Evolutionary conservation across 2,888 invertebrate species (phyloP).

Genomic region (Agonopterix arenella): DNA sequence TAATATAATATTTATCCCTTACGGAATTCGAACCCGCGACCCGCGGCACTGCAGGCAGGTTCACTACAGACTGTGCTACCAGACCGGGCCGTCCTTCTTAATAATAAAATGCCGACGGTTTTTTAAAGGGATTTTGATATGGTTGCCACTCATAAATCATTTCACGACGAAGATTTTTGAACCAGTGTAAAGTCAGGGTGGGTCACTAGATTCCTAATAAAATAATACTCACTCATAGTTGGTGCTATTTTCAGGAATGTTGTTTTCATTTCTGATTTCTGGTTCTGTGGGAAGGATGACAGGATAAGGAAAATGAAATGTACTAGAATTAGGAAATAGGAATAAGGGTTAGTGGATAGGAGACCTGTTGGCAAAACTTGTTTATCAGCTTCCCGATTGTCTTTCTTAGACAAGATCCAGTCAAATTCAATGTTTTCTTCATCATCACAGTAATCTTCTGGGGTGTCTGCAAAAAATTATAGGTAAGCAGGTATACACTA

Average conservation of each 20-base stretch:
- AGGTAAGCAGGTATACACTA: too few species aligned
- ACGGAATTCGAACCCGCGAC: too few species aligned
- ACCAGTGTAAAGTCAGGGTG: too few species aligned
- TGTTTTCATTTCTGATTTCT: slow-evolving; percentile 8
- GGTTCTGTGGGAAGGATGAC: slow-evolving; percentile 22
- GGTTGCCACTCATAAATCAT: too few species aligned
- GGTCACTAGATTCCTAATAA: too few species aligned
- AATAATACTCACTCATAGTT: slow-evolving; percentile 7
- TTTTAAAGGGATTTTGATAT: too few species aligned
- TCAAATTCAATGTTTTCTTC: slow-evolving; percentile 55
- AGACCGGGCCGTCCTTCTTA: too few species aligned
- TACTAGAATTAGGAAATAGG: neutral
- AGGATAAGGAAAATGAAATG: neutral
- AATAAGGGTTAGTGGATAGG: slow-evolving; percentile 14
- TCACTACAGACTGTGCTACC: too few species aligned
- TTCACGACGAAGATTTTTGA: too few species aligned
- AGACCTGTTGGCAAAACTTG: slow-evolving; percentile 36
- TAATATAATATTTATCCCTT: too few species aligned
- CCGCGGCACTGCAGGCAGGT: too few species aligned
- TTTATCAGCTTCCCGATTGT: slow-evolving; percentile 21
- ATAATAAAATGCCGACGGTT: too few species aligned
- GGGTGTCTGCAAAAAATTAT: slow-evolving; percentile 33
- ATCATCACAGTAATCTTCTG: slow-evolving; percentile 51
- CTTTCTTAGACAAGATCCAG: slow-evolving; percentile 40
- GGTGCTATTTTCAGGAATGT: slow-evolving; percentile 5